Base-by-base conservation (phyloP, 2,888 invertebrate species). In the Cataglyphis cursor region DNA sequence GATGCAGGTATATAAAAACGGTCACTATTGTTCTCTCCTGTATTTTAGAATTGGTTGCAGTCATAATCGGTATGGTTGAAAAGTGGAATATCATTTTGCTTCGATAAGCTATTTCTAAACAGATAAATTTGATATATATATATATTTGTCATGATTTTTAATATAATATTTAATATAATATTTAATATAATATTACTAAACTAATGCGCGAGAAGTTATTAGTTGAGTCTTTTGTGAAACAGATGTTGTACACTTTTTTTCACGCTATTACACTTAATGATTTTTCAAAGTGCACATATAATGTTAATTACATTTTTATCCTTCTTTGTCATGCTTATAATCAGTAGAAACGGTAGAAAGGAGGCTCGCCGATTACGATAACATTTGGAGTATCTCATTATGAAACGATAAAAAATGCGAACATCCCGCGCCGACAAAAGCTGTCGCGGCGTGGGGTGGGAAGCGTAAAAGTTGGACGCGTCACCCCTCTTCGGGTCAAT, bases 381-480 rank as follows among this genome's bases (percentile, higher is more conserved):
- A 78, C 78, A 78, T 59, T 78, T 78, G 66, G 78, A 78, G 44
- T 59, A 61, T 31, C 78, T 80, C 70, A 80, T 80, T 80, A 80
- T 24, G 24, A 44, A 44, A 5, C 59, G 59, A 70, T 59, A 70
- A 70, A 80, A 78, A 80, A 68, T 68, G 44, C 70, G 78, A 18
- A 75, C 75, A 75, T 81, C 59, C 64, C 28, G 28, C 15, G 51
- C 64, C 73, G 74, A 74, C 75, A 81, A 85, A 83, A 54, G 76
- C 76, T 76, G 65, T 54, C 54, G 54, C 15, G 54, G 54, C 54
- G 59, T 48, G 51, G 57, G 51, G 61, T n/a, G 38, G 35, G 54
- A 54, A 65, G 54, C 18, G 68, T 57, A 57, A 81, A 70, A 74
- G 62, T 66, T 38, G 68, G 51, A 48, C 35, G 18, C 66, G 61